Evolutionary conservation across 2,113 vertebrate species (phyloP), one percentile per base, ranked within the genome.

Genomic region (Hippocampus zosterae): DNA sequence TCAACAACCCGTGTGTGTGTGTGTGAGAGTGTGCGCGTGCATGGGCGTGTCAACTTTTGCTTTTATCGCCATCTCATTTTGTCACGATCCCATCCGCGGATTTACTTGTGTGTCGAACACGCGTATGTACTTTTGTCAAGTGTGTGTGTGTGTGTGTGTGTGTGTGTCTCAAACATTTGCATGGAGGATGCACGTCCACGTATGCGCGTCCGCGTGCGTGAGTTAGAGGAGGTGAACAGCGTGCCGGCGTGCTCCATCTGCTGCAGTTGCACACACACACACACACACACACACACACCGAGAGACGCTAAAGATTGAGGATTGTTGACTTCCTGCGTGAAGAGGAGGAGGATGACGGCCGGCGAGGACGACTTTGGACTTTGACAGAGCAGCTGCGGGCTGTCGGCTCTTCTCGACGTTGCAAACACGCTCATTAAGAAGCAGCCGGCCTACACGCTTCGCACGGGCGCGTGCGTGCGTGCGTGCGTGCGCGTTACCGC

Each of bases 351-450:
- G 72, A 68, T 74, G 84, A 81, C 69, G 61, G 75, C 15, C 57
- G 27, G 16, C 15, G 57, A 60, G 57, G 57, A 15, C 52, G n/a
- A 60, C 15, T 9, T 65, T 57, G 79, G 80, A 80, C 75, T 82
- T 57, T 83, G 76, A 80, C 78, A 88, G 87, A 77, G 79, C 79
- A 23, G 81, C 83, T 83, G 87, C 83, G 80, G 84, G 84, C 80
- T 80, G 82, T 75, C 82, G 82, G 79, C 79, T 82, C 83, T 82
- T 77, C 76, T 69, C 78, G 73, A 78, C 75, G 78, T 79, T 87
- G 76, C 79, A 82, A 87, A 83, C 78, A 88, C 85, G 87, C 82
- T 86, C 80, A 85, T 88, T 85, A 87, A 85, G 75, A 81, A 81
- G 77, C 73, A 81, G 73, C 37, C 86, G 65, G 82, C 87, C 89